Base-by-base conservation (phyloP, 2,888 invertebrate genomes). In the Phengaris alcon region DNA sequence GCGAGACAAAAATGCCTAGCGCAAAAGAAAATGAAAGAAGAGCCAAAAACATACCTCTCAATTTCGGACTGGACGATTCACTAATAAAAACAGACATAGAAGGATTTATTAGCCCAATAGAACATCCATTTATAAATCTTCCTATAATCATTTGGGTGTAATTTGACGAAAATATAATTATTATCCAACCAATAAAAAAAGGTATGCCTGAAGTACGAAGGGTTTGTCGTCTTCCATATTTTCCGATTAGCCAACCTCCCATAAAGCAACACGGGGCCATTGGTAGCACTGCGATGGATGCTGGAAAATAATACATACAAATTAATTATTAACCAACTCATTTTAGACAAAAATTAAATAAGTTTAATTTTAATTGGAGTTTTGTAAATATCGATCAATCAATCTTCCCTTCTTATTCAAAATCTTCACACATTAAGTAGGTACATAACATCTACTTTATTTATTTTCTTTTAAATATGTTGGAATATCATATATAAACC, bases 21-120 rank as follows among this genome's bases (percentile, higher is more conserved):
- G 72, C 72, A 72, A 72, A 72, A 13, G 72, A 72, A 54, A 72
- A 72, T 54, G 72, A 72, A 12, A 72, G 72, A 35, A 72, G 52
- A 52, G 72, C 54, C 52, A 72, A 52, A 72, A 72, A 72, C 72
- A 72, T 72, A 52, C 72, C 72, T 35, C 72, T 72, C 52, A 72
- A 8, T 54, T 52, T 54, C 6, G 72, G 72, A 72, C 72, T 72
- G 10, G 72, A 52, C 4, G 72, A 35, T 7, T 72, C 72, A 52
- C 72, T 72, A 13, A 72, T 52, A 35, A 72, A 72, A 13, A 72
- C 72, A 15, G 72, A 72, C 72, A 72, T 72, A 35, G 52, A 72
- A 13, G 72, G 72, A 13, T 72, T 72, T 9, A 72, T 10, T 54
- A 72, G 13, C 8, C 72, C 72, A 22, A 72, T 72, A 3, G 72